Evolutionary conservation across 2,888 invertebrate species (phyloP), one percentile per base, ranked within the genome.

Genomic region (Carterocephalus palaemon): DNA sequence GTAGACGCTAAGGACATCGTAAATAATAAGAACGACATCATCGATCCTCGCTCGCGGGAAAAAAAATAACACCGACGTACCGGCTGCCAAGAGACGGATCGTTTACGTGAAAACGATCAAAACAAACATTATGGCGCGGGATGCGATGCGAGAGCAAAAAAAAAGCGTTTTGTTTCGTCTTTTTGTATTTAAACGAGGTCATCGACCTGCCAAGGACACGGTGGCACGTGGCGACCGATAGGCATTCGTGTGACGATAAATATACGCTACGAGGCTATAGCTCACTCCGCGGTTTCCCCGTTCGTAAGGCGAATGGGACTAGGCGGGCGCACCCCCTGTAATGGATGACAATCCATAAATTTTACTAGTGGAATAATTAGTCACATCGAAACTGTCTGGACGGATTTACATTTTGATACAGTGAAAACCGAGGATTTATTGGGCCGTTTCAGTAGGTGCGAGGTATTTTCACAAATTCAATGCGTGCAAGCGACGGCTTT

Each of bases 81-180:
- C n/a, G n/a, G n/a, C n/a, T n/a, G 34, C 60, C 62, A 66, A 67
- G 65, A 20, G 42, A 60, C 62, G 66, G 64, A 66, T 67, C 68
- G 67, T 78, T 79, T 76, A 77, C 72, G 74, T 75, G 72, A 75
- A 80, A 80, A 75, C 79, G 75, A 81, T 79, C 75, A 81, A 83
- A 84, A 82, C 80, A 84, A 84, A 84, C 77, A 74, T 74, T 73
- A 74, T 65, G 72, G 57, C 65, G 61, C 68, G 73, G 73, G 72
- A 57, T 64, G 61, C 68, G 73, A 73, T 67, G 70, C 57, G 60
- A 63, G 26, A 58, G 67, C 74, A 78, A 79, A 82, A 82, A 78
- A 79, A 82, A 82, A 75, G 67, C 54, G 64, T 67, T 64, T 65
- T 68, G 62, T 68, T 69, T 66, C 64, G 65, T 70, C 57, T 69